These are phyloP conservation scores for Junonia oenone DNA, from an alignment of 2,888 invertebrate genomes.

Conservation along the genomic window DNA sequence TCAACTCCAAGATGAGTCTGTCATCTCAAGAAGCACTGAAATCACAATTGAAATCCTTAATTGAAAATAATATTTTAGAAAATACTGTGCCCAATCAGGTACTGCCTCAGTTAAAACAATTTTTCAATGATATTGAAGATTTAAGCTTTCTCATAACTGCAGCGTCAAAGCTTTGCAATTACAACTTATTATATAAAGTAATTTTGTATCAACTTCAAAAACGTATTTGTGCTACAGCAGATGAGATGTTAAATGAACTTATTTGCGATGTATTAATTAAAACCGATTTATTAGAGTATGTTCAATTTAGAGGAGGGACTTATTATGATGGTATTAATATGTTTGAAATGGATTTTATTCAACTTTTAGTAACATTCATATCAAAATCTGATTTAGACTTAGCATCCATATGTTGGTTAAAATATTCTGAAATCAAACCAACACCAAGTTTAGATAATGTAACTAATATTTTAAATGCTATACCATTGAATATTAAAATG, in stretches of 20 bases:
- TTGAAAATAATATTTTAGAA: conserved; percentile 32
- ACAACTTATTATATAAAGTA: conserved; percentile 50
- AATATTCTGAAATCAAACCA: conserved; percentile 56
- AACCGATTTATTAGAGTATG: conserved; percentile 65
- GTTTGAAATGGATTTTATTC: conserved; percentile 50
- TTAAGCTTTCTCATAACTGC: conserved; percentile 45
- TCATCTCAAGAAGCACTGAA: conserved; percentile 56
- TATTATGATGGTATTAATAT: conserved; percentile 51
- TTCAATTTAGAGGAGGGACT: conserved; percentile 55
- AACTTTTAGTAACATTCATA: conserved; percentile 58
- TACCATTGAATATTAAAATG: conserved; percentile 64
- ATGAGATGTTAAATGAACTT: conserved; percentile 37
- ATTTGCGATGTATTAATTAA: conserved; percentile 57
- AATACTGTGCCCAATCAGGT: conserved; percentile 35
- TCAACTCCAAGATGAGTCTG: conserved; percentile 30
- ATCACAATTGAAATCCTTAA: conserved; percentile 42
- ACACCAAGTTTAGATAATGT: conserved; percentile 47
- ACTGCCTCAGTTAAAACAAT: conserved; percentile 42
- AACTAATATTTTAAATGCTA: conserved; percentile 54
- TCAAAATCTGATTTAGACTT: conserved; percentile 64
- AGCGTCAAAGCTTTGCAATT: conserved; percentile 48
- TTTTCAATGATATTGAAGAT: conserved; percentile 57
- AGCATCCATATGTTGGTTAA: conserved; percentile 69
- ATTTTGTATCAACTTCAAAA: conserved; percentile 57
- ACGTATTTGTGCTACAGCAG: conserved; percentile 42